Base-by-base conservation (phyloP, 2,113 vertebrate species). In the Mugil cephalus region DNA sequence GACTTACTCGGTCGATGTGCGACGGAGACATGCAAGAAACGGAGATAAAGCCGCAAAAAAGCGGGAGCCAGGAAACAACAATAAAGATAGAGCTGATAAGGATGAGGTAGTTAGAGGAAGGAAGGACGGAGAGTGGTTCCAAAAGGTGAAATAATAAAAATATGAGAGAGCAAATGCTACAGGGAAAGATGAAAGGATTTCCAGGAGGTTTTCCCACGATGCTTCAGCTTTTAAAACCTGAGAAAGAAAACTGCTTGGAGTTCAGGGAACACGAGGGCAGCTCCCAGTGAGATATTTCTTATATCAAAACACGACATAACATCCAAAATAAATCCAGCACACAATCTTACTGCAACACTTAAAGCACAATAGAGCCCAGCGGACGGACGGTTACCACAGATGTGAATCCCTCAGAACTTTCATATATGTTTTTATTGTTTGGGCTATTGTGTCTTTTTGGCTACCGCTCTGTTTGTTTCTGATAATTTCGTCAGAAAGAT, bases 301-400 rank as follows among this genome's bases (percentile, higher is more conserved):
- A 36, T 66, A 83, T 83, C 59, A 69, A 90, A 91, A 87, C 85
- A 91, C 54, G 39, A 72, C 61, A 17, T 47, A 42, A 65, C 79
- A 60, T 87, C 83, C 85, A 90, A 88, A 80, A 86, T 65, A 87
- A 87, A 89, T 83, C 64, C 73, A 72, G 54, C 66, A 36, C 35
- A 77, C 47, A 78, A 59, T 30, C 71, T 64, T 47, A 8, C 74
- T 14, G 45, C 60, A 74, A 47, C 43, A 21, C 48, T 15, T 58
- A 21, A 77, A 52, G 56, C 59, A 53, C 60, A 52, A 47, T 15
- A 66, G 73, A 73, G 67, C 56, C 14, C 40, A 43, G 58, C 69
- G 34, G 65, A 18, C 11, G 59, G 21, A 63, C 7, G 17, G 24
- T 47, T 47, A 18, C 65, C 68, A 40, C 42, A 30, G 6, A 61